Conservation (phyloP, 2,113 vertebrate genomes). For the Rhinolophus sinicus region DNA sequence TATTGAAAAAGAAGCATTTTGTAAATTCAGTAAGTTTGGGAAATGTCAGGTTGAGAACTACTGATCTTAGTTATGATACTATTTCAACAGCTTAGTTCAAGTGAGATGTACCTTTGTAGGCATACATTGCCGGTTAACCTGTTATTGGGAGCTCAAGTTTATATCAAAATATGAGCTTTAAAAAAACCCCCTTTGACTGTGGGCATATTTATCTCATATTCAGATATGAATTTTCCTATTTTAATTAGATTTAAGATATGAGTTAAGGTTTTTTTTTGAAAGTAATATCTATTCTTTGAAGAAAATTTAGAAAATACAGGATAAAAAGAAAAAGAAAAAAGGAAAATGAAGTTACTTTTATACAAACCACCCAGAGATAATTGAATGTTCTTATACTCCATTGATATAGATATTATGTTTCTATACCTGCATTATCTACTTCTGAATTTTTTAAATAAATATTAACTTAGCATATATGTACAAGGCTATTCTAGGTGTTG, state of each 20-base stretch:
- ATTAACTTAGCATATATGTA: not conserved
- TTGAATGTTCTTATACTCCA: not conserved
- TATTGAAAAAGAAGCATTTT: not conserved
- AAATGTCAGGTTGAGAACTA: not conserved
- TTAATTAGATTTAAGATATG: constrained; percentile 1
- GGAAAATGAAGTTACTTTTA: not conserved
- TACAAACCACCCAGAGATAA: not conserved
- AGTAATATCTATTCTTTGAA: not conserved
- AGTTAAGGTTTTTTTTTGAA: not conserved
- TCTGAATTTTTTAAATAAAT: constrained; percentile 21
- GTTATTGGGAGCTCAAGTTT: not conserved
- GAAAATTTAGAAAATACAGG: not conserved
- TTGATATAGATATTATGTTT: constrained; percentile 11
- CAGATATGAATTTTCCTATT: not conserved
- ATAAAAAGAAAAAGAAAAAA: not conserved
- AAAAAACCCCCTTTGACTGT: not conserved
- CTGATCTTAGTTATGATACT: not conserved
- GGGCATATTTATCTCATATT: not conserved
- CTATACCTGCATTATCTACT: not conserved
- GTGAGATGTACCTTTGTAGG: not conserved
- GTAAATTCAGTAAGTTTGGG: constrained; percentile 2
- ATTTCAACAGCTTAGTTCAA: not conserved
- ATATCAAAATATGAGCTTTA: not conserved
- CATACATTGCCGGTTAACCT: not conserved
- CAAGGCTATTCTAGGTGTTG: not conserved